Conservation (phyloP, 2,888 invertebrate species). For the Diploptera punctata region DNA sequence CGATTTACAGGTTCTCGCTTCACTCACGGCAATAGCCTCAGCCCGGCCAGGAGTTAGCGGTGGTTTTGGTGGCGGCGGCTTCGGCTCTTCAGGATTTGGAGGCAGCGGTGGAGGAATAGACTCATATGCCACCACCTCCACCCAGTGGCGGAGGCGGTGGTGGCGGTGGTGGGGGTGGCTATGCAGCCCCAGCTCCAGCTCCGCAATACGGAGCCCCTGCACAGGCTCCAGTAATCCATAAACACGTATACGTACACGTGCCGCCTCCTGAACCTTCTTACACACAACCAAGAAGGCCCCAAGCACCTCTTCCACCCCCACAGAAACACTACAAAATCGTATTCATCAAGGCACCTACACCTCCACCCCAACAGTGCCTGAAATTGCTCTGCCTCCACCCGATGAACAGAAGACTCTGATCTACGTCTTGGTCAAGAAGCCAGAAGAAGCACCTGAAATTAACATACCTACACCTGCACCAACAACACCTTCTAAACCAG, state of each 20-base stretch:
- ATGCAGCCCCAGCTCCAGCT: conserved; percentile 60
- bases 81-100: conserved; percentile 53
- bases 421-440: conserved; percentile 88
- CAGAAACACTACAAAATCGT: conserved; percentile 87
- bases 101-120: conserved; percentile 52
- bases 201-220: conserved; percentile 65
- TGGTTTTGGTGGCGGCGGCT: conserved; percentile 46
- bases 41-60: conserved; percentile 37
- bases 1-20: conserved; percentile 29
- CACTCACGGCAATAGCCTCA: conserved; percentile 32
- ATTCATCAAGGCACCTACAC: conserved; percentile 74
- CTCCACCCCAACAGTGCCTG: conserved; percentile 59
- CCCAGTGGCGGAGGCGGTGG: conserved; percentile 34
- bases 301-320: conserved; percentile 57
- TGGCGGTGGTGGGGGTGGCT: conserved; percentile 45
- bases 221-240: conserved; percentile 81
- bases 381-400: conserved; percentile 70
- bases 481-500: conserved; percentile 87
- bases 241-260: conserved; percentile 90
- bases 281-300: conserved; percentile 61
- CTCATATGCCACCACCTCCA: conserved; percentile 62
- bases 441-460: conserved; percentile 82
- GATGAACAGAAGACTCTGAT: conserved; percentile 90
- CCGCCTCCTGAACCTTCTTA: conserved; percentile 85
- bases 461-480: conserved; percentile 80